A percentile compares a stretch with the other conserved stretches of the same genome.
Conservation (phyloP, 2,888 invertebrate genomes). For the Nephrotoma guestfalica region DNA sequence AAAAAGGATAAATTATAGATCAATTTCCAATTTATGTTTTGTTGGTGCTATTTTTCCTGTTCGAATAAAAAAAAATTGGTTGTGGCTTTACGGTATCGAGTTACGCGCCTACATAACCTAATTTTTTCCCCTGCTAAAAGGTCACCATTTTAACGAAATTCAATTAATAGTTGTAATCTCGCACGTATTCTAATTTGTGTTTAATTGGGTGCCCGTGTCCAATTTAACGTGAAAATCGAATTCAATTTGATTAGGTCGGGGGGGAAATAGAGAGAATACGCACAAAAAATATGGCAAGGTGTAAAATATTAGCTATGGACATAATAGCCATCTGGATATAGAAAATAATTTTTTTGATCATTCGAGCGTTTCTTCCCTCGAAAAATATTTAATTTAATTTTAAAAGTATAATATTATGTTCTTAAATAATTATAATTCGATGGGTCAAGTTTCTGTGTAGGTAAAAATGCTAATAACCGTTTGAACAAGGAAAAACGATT, state of each 20-base stretch:
- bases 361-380: too few species aligned
- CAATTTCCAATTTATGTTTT: neutral
- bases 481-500: too few species aligned
- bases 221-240: neutral
- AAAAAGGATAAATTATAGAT: neutral
- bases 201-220: neutral
- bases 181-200: neutral
- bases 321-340: too few species aligned
- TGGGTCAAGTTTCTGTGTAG: too few species aligned
- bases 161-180: neutral
- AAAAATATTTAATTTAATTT: too few species aligned
- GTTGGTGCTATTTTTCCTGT: neutral
- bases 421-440: too few species aligned
- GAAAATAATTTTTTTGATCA: too few species aligned
- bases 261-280: neutral
- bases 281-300: neutral
- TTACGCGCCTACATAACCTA: neutral
- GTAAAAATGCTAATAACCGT: too few species aligned
- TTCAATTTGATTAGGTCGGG: neutral
- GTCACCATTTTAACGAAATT: neutral
- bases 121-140: neutral
- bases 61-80: neutral
- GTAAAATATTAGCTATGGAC: neutral
- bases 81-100: neutral
- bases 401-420: too few species aligned